Evolutionary conservation across 2,888 invertebrate species (phyloP), one percentile per base, ranked within the genome.

Genomic region (Anoplius nigerrimus): DNA sequence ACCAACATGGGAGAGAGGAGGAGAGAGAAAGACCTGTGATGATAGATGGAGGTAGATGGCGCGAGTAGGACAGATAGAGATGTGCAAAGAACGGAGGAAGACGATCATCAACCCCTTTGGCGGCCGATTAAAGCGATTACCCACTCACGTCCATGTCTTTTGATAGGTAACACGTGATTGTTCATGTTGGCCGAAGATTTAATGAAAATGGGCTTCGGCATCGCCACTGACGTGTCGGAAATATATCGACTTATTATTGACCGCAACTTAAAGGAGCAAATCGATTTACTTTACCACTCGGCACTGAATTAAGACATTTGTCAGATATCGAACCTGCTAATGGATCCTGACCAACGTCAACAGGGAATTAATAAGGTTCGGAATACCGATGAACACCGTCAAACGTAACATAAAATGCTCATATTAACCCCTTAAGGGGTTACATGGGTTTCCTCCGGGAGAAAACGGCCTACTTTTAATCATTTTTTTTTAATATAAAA

Each of bases 211-310:
- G 27, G 51, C 15, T 11, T 43, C 20, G 70, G 20, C 62, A 24
- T 63, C 46, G 51, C 45, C 15, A 16, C 27, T 55, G 27, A 27
- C 52, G 20, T 52, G 18, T 13, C 45, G 46, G 65, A 62, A 62
- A 27, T 57, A 69, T 61, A 67, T 69, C 66, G 63, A 21, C 45
- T 59, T 62, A 71, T 77, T 71, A 69, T 61, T 72, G 42, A 52
- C 61, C 69, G 65, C 71, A 62, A 72, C 67, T 72, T 77, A 77
- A 77, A 74, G 74, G 70, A 66, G 67, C 70, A 63, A 58, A 72
- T 56, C 78, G 77, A 77, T 78, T 78, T 72, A 71, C 66, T 78
- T 75, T 66, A 72, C 72, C 71, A 78, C 69, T 67, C 48, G 16
- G 53, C 60, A 42, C 64, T 62, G 48, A 70, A 75, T 78, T 75